Percentiles rank a stretch among this genome's conserved stretches.
Conservation (phyloP, 2,888 invertebrate genomes). For the Orchesellides sinensis region DNA sequence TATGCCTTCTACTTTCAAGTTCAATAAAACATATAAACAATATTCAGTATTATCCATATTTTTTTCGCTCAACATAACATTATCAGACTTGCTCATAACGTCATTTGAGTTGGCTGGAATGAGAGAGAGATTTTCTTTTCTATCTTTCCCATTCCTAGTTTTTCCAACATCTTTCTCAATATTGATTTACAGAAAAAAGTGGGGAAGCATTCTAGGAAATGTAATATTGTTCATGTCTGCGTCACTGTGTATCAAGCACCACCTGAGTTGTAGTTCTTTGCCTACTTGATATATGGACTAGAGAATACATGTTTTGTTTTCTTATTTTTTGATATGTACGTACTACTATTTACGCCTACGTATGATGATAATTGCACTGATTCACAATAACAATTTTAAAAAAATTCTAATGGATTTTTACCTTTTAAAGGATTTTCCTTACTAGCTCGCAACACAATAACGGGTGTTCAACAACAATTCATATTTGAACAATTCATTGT, state of each 20-base stretch:
- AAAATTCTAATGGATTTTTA: not conserved
- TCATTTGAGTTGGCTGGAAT: not conserved
- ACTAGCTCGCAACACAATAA: constrained; percentile 2
- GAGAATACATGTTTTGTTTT: constrained; percentile 21
- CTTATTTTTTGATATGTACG: constrained; percentile 48
- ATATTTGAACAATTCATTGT: not conserved
- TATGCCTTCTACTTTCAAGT: not conserved
- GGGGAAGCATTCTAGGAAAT: constrained; percentile 48
- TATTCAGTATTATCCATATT: constrained; percentile 6
- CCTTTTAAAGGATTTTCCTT: not conserved
- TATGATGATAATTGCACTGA: constrained; percentile 12
- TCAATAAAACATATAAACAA: not conserved
- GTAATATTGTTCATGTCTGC: constrained; percentile 42
- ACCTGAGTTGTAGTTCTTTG: constrained; percentile 68
- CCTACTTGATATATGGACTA: constrained; percentile 67
- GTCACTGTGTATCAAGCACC: constrained; percentile 65
- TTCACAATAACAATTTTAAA: not conserved
- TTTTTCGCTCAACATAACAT: not conserved
- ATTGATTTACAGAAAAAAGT: constrained; percentile 15
- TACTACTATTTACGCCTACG: constrained; percentile 34
- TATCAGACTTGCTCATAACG: constrained; percentile 25
- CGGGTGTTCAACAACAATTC: not conserved
- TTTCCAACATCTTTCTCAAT: constrained; percentile 7
- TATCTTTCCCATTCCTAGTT: not conserved
- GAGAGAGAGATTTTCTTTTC: not conserved